Evolutionary conservation across 2,797 vertebrate genomes (phyloP), one percentile per base, ranked within the genome.

Genomic region (Echeneis naucrates): DNA sequence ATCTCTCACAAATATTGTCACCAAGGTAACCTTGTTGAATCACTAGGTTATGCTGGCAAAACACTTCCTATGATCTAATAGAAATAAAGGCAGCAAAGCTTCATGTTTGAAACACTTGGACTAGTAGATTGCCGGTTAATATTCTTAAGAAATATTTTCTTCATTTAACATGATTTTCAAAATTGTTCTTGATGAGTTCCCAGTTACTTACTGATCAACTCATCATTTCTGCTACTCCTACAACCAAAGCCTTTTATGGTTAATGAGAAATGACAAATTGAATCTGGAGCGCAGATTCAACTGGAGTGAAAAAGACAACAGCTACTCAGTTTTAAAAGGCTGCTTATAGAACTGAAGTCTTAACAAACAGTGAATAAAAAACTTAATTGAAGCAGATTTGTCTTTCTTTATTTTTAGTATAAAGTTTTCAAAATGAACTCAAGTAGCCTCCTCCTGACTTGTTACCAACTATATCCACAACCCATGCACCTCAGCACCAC

Each of bases 401-500:
- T 14, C 35, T 6, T 38, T 32, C n/a, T 53, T 40, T 45, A 30
- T 56, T 12, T 57, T 53, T 6, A 55, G 44, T 53, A n/a, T 42
- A 24, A 19, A 66, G 47, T 68, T 33, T 56, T n/a, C 11, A 47
- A 33, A 72, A 48, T 30, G 5, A 19, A 47, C 16, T 30, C 9
- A 8, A n/a, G 9, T 6, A 26, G 21, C 1, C 64, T 56, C 24
- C 37, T 23, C 14, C 45, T 64, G 19, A 47, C 52, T 57, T 77
- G 64, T 68, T 57, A 16, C 65, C 68, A 77, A 71, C 80, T 81
- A 32, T 60, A 16, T 61, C 71, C 32, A 27, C 78, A 48, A 16
- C 35, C 59, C 54, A 30, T 66, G 33, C 72, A 70, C 78, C 72
- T 75, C 83, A 61, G 72, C 79, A 81, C 81, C 90, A 78, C 92